Evolutionary conservation across 2,797 vertebrate genomes (phyloP).

Genomic region (Alauda arvensis): DNA sequence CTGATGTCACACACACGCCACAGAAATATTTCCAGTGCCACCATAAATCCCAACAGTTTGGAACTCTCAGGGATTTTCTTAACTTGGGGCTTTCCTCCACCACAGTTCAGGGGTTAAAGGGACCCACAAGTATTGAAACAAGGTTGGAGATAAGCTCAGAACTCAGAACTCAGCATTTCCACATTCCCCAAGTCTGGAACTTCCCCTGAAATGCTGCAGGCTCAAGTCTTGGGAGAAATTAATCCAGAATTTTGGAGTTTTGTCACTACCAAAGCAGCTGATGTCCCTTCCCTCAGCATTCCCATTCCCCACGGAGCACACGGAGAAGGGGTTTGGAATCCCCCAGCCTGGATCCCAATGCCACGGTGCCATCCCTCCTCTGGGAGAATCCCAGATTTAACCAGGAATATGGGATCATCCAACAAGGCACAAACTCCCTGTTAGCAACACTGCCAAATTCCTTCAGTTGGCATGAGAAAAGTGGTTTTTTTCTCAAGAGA

Average conservation of each 20-base stretch:
- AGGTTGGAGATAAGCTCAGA: conserved; percentile 43
- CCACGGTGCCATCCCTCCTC: not conserved
- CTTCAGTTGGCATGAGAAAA: rapidly evolving
- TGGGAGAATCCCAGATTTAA: not conserved
- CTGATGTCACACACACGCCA: not conserved
- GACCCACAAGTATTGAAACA: conserved; percentile 35
- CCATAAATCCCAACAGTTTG: not conserved
- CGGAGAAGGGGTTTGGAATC: not conserved
- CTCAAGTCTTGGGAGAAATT: not conserved
- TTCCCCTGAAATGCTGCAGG: conserved; percentile 26
- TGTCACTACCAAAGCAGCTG: not conserved
- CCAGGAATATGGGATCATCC: not conserved
- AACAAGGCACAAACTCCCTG: not conserved
- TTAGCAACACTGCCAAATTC: not conserved
- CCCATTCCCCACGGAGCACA: rapidly evolving
- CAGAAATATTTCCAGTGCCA: not conserved
- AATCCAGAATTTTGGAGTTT: not conserved
- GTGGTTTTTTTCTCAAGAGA: not conserved
- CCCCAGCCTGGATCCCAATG: rapidly evolving
- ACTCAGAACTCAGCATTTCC: conserved; percentile 52
- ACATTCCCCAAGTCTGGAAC: conserved; percentile 16
- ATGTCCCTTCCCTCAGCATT: not conserved
- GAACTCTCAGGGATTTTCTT: not conserved
- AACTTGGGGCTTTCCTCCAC: conserved; percentile 16
- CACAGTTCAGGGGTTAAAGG: conserved; percentile 55